Conservation (phyloP, 2,888 invertebrate species). For the Hermodice carunculata region DNA sequence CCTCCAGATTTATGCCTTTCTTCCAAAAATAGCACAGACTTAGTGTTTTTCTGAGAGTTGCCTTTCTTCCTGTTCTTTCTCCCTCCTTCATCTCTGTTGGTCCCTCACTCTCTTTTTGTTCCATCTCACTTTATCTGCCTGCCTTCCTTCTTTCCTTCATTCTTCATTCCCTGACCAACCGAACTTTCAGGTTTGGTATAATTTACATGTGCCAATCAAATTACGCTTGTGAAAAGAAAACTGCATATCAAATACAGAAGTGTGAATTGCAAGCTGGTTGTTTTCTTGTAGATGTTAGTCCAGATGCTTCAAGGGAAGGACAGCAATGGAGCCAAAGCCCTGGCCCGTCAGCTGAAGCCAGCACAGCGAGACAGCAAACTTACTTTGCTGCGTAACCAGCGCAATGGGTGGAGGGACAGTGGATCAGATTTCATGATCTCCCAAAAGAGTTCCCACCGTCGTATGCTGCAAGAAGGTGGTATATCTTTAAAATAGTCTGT, state of each 20-base stretch:
- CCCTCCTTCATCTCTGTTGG: no score
- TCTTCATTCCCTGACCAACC: no score
- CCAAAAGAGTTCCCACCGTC: conserved; percentile 35
- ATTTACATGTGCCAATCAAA: no score
- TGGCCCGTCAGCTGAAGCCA: conserved; percentile 27
- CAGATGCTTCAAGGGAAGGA: conserved; percentile 52
- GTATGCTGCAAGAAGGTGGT: conserved; percentile 52
- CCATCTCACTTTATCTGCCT: no score
- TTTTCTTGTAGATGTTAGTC: conserved; percentile 46
- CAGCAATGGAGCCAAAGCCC: conserved; percentile 32
- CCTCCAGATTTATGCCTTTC: no score
- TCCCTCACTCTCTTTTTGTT: no score
- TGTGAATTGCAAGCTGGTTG: not conserved
- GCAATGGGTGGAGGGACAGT: conserved; percentile 52
- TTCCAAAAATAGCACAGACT: no score
- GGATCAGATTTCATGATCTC: conserved; percentile 30
- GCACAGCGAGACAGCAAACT: conserved; percentile 47
- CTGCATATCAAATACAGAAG: not conserved
- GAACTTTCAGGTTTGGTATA: no score
- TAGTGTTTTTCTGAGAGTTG: no score
- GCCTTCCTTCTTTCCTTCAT: no score
- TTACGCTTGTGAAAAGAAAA: no score
- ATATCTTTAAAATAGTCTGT: not conserved
- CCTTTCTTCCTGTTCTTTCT: no score
- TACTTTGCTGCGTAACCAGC: conserved; percentile 51